phyloP scores from a whole-genome alignment of 1,140 invertebrate species.

The Agrilus planipennis region DNA sequence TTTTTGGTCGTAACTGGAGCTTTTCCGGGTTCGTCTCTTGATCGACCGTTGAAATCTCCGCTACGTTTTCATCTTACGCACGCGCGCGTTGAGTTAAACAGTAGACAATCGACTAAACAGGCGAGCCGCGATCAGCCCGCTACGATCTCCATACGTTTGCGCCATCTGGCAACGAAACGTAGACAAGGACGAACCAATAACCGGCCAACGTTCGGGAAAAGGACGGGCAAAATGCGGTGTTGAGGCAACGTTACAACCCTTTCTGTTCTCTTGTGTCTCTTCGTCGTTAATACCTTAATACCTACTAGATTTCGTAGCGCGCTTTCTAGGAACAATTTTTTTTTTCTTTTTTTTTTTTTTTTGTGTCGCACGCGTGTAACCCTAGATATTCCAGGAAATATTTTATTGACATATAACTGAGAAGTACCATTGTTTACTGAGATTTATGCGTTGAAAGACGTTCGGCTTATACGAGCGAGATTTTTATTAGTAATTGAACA shows the following conservation, averaged over 20 bases:
- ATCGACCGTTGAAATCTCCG: constrained; percentile 11
- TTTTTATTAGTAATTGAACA: no score
- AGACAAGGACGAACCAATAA: constrained; percentile 8
- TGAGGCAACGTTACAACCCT: constrained; percentile 13
- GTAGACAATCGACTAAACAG: constrained; percentile 32
- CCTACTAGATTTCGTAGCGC: constrained; percentile 2
- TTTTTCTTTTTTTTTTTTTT: no score
- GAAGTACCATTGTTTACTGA: no score
- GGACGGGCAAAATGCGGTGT: constrained; percentile 8
- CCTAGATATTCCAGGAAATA: no score
- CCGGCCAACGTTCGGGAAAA: neutral
- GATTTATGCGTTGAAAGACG: no score
- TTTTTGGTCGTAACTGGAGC: no score
- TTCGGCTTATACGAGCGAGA: no score
- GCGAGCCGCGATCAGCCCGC: constrained; percentile 16
- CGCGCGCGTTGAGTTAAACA: constrained; percentile 25
- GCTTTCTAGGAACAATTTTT: neutral
- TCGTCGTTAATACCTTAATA: no score
- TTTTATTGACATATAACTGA: no score
- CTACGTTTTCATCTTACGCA: constrained; percentile 9
- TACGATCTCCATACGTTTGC: constrained; percentile 20
- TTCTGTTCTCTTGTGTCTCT: constrained; percentile 9
- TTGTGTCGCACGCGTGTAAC: no score
- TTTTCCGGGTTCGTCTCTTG: constrained; percentile 12
- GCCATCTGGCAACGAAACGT: constrained; percentile 23